Evolutionary conservation across 2,888 invertebrate species (phyloP), one percentile per base, ranked within the genome.

Genomic region (Drosophila nigricruria): DNA sequence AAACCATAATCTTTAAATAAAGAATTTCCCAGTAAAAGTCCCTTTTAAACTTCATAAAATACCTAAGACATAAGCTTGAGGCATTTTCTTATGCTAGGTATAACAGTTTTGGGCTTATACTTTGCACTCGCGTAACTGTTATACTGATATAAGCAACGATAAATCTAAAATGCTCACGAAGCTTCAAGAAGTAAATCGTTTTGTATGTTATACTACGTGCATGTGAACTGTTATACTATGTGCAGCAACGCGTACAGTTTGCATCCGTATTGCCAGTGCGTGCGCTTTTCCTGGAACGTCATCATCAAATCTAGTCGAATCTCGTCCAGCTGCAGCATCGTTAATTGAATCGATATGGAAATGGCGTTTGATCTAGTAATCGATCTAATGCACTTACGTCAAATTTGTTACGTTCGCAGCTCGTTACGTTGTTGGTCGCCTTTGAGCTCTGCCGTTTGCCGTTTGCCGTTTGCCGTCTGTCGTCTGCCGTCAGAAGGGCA

Each of bases 301-400:
- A 77, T 57, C 60, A 77, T 66, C 60, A 49, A 54, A 61, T 47
- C 63, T 53, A 30, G 30, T 18, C 34, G 34, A 52, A 23, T 52
- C 50, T 52, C 34, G 50, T 58, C 32, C 49, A 8, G 43, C 60
- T 63, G 66, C 65, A n/a, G 40, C 38, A n/a, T 8, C 52, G 14
- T 56, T 66, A 72, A 69, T 72, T 65, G 73, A 54, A 20, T 45
- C 45, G 20, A 56, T 56, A 43, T 16, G 57, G 12, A 64, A 64
- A 61, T 73, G 64, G 54, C 20, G 20, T 66, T 50, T 56, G 50
- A 57, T 56, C 25, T 42, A 30, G 23, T 12, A 23, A 43, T 23
- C 50, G n/a, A 38, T 50, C 58, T 43, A 38, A 16, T 47, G 80
- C 84, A 73, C 82, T 87, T 87, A 82, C 83, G 83, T 87, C 88